phyloP scores from a whole-genome alignment of 1,140 invertebrate genomes.

The Mycetomoellerius zeteki region DNA sequence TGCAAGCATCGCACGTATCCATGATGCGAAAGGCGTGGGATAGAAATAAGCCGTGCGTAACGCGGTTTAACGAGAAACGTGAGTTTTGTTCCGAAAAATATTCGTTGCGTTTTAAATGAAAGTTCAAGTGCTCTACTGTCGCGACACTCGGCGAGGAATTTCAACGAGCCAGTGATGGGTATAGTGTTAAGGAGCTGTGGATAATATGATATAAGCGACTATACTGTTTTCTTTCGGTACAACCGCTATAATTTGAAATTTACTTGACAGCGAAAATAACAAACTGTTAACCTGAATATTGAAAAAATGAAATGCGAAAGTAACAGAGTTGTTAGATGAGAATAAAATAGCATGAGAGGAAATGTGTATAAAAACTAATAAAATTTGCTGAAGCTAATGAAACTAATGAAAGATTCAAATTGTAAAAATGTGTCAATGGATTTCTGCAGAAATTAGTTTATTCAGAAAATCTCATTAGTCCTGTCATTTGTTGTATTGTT shows the following conservation, averaged over 20 bases:
- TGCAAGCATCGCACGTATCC: neutral
- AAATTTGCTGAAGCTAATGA: too few relatives aligned
- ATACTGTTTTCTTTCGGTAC: slow-evolving; percentile 21
- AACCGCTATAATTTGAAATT: slow-evolving; percentile 32
- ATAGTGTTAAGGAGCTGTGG: neutral
- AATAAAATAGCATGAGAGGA: slow-evolving; percentile 15
- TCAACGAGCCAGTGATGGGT: slow-evolving; percentile 5
- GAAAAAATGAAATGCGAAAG: neutral
- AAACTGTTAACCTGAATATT: neutral
- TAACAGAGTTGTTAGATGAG: slow-evolving; percentile 6
- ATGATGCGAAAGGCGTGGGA: neutral
- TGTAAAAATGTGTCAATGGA: neutral
- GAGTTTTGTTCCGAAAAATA: slow-evolving; percentile 32
- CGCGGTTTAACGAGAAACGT: slow-evolving; percentile 24
- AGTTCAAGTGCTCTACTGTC: slow-evolving; percentile 25
- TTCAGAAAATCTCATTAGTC: too few relatives aligned
- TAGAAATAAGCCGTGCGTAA: slow-evolving; percentile 29
- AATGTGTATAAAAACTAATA: neutral
- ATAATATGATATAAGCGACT: slow-evolving; percentile 13
- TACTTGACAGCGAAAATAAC: slow-evolving; percentile 10
- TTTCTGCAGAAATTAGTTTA: neutral
- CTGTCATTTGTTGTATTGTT: too few relatives aligned
- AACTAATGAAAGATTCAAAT: neutral
- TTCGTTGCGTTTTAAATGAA: slow-evolving; percentile 26
- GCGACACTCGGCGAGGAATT: slow-evolving; percentile 39